phyloP scores from a whole-genome alignment of 1,140 invertebrate species.

The Gryon sp. region DNA sequence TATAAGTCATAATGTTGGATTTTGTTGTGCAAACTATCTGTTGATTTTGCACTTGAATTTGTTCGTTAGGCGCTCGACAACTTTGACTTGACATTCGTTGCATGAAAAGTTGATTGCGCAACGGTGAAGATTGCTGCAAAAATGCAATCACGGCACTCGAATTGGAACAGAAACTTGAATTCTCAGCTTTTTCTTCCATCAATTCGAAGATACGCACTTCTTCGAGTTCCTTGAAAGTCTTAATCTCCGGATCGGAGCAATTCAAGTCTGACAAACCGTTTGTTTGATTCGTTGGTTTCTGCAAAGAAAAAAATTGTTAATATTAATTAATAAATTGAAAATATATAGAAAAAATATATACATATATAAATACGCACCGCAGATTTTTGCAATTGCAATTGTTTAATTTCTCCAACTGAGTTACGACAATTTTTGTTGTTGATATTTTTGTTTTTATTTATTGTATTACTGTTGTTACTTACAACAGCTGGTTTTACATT shows the following conservation, averaged over 20 bases:
- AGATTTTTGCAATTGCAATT: slow-evolving; percentile 1
- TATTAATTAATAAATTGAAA: too few species aligned
- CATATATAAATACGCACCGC: background rate
- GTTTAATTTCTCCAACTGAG: slow-evolving; percentile 11
- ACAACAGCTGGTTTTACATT: background rate
- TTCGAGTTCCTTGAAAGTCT: slow-evolving; percentile 79
- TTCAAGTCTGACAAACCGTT: slow-evolving; percentile 73
- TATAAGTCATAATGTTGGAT: slow-evolving; percentile 6
- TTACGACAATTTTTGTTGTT: slow-evolving; percentile 10
- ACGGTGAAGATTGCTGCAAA: slow-evolving; percentile 79
- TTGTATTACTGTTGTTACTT: background rate
- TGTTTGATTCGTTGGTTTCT: slow-evolving; percentile 8
- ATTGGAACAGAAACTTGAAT: slow-evolving; percentile 86
- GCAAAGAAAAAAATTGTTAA: too few species aligned
- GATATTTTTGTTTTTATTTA: slow-evolving; percentile 23
- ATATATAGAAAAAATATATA: too few species aligned
- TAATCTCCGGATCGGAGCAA: slow-evolving; percentile 73
- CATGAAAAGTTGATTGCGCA: slow-evolving; percentile 68
- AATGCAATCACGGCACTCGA: slow-evolving; percentile 83
- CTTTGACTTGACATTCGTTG: slow-evolving; percentile 53
- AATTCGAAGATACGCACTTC: slow-evolving; percentile 86
- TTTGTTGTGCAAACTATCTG: slow-evolving; percentile 17
- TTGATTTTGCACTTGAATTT: background rate
- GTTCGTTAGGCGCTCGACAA: background rate
- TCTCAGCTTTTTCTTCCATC: slow-evolving; percentile 84